A percentile compares a stretch with the other conserved stretches of the same genome.
Conservation (phyloP, 1,140 invertebrate species). For the Apis florea region DNA sequence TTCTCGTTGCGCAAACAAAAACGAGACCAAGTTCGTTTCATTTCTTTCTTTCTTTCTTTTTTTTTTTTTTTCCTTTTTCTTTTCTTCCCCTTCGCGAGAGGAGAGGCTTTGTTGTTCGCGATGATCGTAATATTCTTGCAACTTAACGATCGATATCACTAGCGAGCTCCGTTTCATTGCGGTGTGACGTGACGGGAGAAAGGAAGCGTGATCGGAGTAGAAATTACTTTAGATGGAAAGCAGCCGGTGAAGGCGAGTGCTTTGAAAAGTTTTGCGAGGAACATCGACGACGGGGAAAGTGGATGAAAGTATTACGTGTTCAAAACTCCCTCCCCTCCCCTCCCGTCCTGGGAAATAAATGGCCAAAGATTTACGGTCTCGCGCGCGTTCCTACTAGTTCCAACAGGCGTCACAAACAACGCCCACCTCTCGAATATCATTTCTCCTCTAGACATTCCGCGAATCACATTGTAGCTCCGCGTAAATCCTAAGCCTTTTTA, state of each 20-base stretch:
- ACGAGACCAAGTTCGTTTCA: not conserved
- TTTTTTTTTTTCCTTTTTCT: no score
- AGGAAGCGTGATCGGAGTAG: constrained; percentile 46
- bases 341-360: constrained; percentile 20
- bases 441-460: not conserved
- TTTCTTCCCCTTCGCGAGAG: not conserved
- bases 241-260: constrained; percentile 22
- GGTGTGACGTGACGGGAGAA: constrained; percentile 33
- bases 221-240: constrained; percentile 53
- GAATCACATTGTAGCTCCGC: not conserved
- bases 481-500: no score
- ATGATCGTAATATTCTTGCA: constrained; percentile 10
- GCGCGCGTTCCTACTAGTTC: constrained; percentile 13
- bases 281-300: constrained; percentile 38
- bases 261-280: constrained; percentile 43
- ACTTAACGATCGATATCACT: constrained; percentile 48
- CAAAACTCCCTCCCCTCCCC: constrained; percentile 10
- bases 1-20: not conserved
- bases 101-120: constrained; percentile 24
- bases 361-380: constrained; percentile 19
- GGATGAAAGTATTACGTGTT: constrained; percentile 46
- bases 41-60: no score
- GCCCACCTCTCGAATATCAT: constrained; percentile 19
- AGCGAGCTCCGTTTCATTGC: constrained; percentile 16
- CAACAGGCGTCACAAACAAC: constrained; percentile 19